These are phyloP conservation scores for Limonius californicus DNA, from an alignment of 1,140 invertebrate species.

Conservation along the genomic window DNA sequence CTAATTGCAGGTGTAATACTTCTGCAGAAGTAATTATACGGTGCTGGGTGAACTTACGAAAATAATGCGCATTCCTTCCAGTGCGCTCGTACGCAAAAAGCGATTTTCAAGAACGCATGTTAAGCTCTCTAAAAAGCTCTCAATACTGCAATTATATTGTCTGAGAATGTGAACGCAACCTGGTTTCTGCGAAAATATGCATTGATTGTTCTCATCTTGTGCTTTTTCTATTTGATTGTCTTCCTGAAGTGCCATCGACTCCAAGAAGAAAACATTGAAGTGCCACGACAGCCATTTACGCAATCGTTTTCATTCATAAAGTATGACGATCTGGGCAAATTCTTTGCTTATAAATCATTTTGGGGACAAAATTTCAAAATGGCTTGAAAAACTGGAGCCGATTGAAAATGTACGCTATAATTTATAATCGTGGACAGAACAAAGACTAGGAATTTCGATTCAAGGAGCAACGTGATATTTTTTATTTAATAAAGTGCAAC, in stretches of 20 bases:
- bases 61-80: neutral
- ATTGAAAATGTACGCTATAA: too few species aligned
- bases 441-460: neutral
- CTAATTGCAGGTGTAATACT: conserved; percentile 1
- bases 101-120: neutral
- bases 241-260: too few species aligned
- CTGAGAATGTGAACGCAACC: conserved; percentile 14
- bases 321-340: too few species aligned
- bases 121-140: neutral
- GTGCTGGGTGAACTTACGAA: neutral
- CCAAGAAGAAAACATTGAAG: too few species aligned
- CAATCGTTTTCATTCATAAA: too few species aligned
- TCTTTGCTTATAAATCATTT: too few species aligned
- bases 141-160: conserved; percentile 19
- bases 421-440: too few species aligned
- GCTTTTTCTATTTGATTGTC: neutral
- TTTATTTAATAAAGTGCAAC: neutral
- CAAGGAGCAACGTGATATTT: neutral
- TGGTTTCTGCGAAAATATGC: neutral
- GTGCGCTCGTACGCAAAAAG: neutral
- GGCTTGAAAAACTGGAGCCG: too few species aligned
- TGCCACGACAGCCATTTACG: too few species aligned
- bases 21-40: conserved; percentile 1
- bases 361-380: too few species aligned
- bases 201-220: neutral